Conservation (phyloP, 2,888 invertebrate genomes). For the Steinernema scapterisci region DNA sequence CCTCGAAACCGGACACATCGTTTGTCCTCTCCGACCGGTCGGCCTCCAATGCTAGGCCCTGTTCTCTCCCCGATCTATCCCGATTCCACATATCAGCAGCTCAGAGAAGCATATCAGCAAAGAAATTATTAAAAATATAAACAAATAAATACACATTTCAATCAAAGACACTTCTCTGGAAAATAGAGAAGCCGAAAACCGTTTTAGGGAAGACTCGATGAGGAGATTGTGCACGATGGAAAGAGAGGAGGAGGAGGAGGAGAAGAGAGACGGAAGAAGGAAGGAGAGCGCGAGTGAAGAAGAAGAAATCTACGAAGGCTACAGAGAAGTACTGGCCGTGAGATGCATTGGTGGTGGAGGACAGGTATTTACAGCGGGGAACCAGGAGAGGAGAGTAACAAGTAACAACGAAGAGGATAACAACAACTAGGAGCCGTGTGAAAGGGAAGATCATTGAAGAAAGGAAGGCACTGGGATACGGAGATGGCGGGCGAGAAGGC, state of each 20-base stretch:
- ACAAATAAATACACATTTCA: conserved; percentile 4
- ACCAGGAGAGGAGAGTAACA: not conserved
- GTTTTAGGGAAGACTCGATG: too few relatives aligned
- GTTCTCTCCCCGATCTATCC: not conserved
- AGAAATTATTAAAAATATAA: not conserved
- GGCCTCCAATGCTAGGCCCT: conserved; percentile 6
- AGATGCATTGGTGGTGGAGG: not conserved
- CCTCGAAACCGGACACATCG: conserved; percentile 20
- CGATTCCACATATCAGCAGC: not conserved
- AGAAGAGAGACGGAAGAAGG: not conserved
- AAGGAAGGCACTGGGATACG: not conserved
- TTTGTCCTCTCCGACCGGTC: not conserved
- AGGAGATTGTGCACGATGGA: too few relatives aligned
- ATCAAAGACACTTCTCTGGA: too few relatives aligned
- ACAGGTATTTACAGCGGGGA: conserved; percentile 8
- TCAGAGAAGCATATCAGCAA: conserved; percentile 8
- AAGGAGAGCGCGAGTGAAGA: not conserved
- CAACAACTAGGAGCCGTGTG: conserved; percentile 1
- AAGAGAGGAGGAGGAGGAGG: not conserved
- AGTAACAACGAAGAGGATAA: conserved; percentile 4
- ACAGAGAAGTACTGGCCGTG: not conserved
- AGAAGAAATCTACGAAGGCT: not conserved
- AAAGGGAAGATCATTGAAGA: not conserved
- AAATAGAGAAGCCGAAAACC: too few relatives aligned
- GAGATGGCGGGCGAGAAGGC: not conserved